These are phyloP conservation scores for Chromis chromis DNA, from an alignment of 2,797 vertebrate genomes.

Conservation along the genomic window DNA sequence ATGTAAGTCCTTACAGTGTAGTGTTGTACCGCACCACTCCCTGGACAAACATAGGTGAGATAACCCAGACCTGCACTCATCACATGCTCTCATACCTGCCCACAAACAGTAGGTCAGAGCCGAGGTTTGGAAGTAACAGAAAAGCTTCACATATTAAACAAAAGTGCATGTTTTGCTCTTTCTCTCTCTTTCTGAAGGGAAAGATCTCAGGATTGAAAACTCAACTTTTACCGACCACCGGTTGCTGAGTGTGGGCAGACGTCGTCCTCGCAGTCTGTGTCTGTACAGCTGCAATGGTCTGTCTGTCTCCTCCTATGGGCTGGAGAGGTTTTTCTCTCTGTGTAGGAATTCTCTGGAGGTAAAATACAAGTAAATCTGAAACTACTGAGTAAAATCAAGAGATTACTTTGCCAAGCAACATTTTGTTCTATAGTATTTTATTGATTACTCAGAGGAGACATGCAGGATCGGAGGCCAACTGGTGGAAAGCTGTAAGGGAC, in stretches of 20 bases:
- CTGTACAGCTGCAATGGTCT: slow-evolving; percentile 66
- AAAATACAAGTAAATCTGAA: slow-evolving; percentile 15
- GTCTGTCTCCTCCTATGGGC: slow-evolving; percentile 52
- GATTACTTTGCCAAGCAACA: not conserved
- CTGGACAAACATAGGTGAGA: slow-evolving; percentile 82
- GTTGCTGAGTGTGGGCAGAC: slow-evolving; percentile 54
- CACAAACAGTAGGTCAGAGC: slow-evolving; percentile 33
- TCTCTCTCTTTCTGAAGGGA: slow-evolving; percentile 65
- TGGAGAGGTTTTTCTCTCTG: slow-evolving; percentile 72
- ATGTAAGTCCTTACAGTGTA: slow-evolving; percentile 75
- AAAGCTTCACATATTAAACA: not conserved
- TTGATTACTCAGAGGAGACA: not conserved
- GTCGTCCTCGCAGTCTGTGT: slow-evolving; percentile 57
- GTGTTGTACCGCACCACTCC: slow-evolving; percentile 69
- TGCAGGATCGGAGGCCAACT: not conserved
- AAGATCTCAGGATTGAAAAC: slow-evolving; percentile 64
- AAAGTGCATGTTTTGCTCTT: not conserved
- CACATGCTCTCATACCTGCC: slow-evolving; percentile 39
- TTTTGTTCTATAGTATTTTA: not conserved
- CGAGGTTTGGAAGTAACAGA: slow-evolving; percentile 9
- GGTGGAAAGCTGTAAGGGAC: not conserved
- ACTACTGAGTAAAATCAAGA: not conserved
- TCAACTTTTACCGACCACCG: slow-evolving; percentile 62
- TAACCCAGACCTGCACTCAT: slow-evolving; percentile 61
- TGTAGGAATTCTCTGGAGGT: slow-evolving; percentile 73